phyloP scores from a whole-genome alignment of 1,140 invertebrate species.

The Lepidurus apus region DNA sequence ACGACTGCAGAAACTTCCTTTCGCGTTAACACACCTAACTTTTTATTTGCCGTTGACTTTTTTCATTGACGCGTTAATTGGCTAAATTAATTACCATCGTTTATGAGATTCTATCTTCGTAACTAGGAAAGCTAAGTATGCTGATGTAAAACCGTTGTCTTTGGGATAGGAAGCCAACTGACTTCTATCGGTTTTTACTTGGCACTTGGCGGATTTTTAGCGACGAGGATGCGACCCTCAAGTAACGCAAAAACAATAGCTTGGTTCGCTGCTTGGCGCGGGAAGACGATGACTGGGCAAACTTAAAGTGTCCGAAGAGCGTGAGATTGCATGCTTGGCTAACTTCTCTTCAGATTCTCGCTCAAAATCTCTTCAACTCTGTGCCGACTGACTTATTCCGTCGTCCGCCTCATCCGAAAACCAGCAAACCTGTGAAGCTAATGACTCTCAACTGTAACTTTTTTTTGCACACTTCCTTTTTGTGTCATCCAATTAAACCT shows the following conservation, averaged over 20 bases:
- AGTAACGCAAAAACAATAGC: slow-evolving; percentile 5
- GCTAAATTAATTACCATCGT: too few species aligned
- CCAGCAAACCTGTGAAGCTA: neutral
- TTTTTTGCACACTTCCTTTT: neutral
- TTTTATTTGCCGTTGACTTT: too few species aligned
- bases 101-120: neutral
- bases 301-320: neutral
- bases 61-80: too few species aligned
- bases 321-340: slow-evolving; percentile 21
- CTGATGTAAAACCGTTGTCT: neutral
- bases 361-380: neutral
- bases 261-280: slow-evolving; percentile 1
- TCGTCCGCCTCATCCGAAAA: neutral
- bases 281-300: slow-evolving; percentile 17
- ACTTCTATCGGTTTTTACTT: neutral
- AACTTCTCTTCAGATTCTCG: neutral
- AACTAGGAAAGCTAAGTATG: neutral
- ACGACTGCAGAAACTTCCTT: too few species aligned
- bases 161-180: neutral
- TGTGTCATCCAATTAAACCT: slow-evolving; percentile 12
- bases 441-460: slow-evolving; percentile 1
- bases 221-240: slow-evolving; percentile 7
- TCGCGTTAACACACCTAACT: too few species aligned
- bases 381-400: neutral
- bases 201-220: neutral